These are phyloP conservation scores for Scomberomorus guttatus DNA, from an alignment of 2,797 vertebrate genomes.

Conservation along the genomic window DNA sequence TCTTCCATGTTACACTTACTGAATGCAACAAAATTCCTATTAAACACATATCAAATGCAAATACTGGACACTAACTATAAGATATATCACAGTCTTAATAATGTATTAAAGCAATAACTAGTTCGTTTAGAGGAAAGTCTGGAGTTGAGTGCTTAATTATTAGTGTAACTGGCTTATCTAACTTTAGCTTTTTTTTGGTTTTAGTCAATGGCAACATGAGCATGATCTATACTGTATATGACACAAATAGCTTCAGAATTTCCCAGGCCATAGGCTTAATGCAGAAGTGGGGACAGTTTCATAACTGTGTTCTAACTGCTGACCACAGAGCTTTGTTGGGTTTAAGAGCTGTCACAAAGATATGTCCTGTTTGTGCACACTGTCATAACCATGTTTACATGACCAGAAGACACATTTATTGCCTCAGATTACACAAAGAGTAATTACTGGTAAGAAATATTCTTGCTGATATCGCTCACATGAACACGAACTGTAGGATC, in stretches of 20 bases:
- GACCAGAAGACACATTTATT: not conserved
- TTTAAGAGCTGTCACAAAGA: slow-evolving; percentile 14
- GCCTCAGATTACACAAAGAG: not conserved
- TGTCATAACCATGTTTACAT: not conserved
- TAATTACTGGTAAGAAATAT: not conserved
- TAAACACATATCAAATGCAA: not conserved
- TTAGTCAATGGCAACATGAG: slow-evolving; percentile 13
- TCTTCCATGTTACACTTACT: no score
- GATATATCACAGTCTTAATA: not conserved
- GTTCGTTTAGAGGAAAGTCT: not conserved
- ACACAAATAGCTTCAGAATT: slow-evolving; percentile 35
- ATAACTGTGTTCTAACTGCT: slow-evolving; percentile 44
- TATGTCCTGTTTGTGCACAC: not conserved
- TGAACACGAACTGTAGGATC: slow-evolving; percentile 11
- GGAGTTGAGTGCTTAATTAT: not conserved
- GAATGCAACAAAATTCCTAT: not conserved
- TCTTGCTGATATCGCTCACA: not conserved
- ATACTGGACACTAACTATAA: not conserved
- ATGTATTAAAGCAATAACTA: not conserved
- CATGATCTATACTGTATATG: not conserved
- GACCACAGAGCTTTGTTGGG: slow-evolving; percentile 31
- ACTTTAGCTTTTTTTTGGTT: slow-evolving; percentile 9
- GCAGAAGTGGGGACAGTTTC: slow-evolving; percentile 67
- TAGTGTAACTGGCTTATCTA: not conserved
- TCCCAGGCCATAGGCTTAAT: slow-evolving; percentile 40